These are phyloP conservation scores for Synodontis membranacea DNA, from an alignment of 2,113 vertebrate genomes.

Conservation along the genomic window DNA sequence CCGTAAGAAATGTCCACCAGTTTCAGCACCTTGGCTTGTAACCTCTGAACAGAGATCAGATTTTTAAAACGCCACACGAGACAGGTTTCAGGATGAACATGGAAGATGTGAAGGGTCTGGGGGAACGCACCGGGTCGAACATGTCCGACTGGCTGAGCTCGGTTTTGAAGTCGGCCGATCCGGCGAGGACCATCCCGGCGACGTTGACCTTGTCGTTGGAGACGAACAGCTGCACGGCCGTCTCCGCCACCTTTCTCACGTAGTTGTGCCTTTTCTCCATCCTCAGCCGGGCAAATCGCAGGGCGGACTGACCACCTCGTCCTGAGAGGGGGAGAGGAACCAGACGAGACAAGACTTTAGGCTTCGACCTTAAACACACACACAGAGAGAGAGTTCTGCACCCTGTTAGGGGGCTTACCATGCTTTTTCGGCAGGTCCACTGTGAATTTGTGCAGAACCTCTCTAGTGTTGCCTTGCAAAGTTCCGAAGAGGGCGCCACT, in stretches of 20 bases:
- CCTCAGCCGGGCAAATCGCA: slow-evolving; percentile 96
- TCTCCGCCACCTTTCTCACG: slow-evolving; percentile 97
- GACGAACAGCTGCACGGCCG: slow-evolving; percentile 97
- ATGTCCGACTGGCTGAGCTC: slow-evolving; percentile 98
- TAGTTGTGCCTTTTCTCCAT: slow-evolving; percentile 99
- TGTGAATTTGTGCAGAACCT: slow-evolving; percentile 99
- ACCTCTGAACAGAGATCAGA: slow-evolving; percentile 74
- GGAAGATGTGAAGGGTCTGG: too few relatives aligned
- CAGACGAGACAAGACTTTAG: background rate
- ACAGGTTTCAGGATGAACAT: background rate
- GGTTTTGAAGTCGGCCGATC: slow-evolving; percentile 98
- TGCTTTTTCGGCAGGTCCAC: slow-evolving; percentile 99
- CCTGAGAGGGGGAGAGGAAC: slow-evolving; percentile 68
- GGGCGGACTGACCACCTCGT: slow-evolving; percentile 95
- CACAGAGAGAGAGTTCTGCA: background rate
- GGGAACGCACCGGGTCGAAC: slow-evolving; percentile 92
- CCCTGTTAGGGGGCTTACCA: slow-evolving; percentile 69
- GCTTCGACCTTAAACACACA: background rate
- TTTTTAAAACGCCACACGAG: background rate
- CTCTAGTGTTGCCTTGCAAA: slow-evolving; percentile 97
- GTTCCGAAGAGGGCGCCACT: slow-evolving; percentile 99
- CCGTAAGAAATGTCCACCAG: slow-evolving; percentile 99
- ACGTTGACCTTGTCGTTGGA: slow-evolving; percentile 99
- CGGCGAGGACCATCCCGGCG: slow-evolving; percentile 94
- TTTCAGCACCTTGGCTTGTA: slow-evolving; percentile 99